phyloP scores from a whole-genome alignment of 2,888 invertebrate species.

The Dexiosoma caninum region DNA sequence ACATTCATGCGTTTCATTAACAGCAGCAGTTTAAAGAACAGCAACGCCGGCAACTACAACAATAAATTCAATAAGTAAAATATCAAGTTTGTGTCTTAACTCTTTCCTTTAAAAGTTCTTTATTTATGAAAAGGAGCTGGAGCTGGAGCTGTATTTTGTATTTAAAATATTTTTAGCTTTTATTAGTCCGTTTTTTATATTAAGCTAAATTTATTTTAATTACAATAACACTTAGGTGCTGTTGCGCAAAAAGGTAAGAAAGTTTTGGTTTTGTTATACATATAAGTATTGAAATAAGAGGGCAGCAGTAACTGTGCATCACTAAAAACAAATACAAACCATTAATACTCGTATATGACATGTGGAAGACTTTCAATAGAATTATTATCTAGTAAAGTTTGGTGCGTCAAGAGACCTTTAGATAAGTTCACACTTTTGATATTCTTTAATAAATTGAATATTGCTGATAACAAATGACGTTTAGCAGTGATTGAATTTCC shows the following conservation, averaged over 20 bases:
- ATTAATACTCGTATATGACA: no score
- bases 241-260: not conserved
- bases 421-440: no score
- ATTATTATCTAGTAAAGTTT: no score
- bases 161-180: conserved; percentile 9
- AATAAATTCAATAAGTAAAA: conserved; percentile 13
- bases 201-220: conserved; percentile 62
- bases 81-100: conserved; percentile 54
- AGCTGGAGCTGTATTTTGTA: conserved; percentile 21
- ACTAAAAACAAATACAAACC: no score
- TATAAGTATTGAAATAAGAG: not conserved
- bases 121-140: conserved; percentile 43
- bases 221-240: conserved; percentile 56
- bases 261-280: not conserved
- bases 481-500: no score
- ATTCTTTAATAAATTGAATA: no score
- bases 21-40: not conserved
- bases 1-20: conserved; percentile 54
- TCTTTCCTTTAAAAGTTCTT: conserved; percentile 54
- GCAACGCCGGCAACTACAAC: not conserved
- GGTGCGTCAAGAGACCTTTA: no score
- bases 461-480: no score
- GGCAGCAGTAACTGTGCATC: not conserved
- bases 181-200: not conserved
- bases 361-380: not conserved